Conservation (phyloP, 2,797 vertebrate genomes). For the Pitangus sulphuratus region DNA sequence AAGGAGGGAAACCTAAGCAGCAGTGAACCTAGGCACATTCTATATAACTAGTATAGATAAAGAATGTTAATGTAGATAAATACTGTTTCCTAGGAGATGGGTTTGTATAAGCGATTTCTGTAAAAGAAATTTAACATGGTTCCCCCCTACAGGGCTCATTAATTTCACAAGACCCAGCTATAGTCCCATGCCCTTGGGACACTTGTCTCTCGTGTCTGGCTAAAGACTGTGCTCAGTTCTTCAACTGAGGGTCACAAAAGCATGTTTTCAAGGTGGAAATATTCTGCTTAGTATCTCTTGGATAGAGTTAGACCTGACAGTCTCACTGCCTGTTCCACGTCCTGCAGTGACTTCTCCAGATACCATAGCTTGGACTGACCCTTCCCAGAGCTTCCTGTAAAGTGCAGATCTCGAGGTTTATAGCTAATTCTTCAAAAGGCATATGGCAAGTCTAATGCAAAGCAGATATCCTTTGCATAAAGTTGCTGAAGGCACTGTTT, state of each 20-base stretch:
- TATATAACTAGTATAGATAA: neutral
- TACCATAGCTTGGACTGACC: neutral
- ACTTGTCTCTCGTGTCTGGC: neutral
- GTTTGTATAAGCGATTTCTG: neutral
- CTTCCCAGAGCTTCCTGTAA: neutral
- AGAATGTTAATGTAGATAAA: slow-evolving; percentile 6
- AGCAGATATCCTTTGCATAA: neutral
- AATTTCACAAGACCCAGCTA: neutral
- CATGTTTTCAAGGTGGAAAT: neutral
- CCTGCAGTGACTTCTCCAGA: slow-evolving; percentile 6
- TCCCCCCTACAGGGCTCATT: neutral
- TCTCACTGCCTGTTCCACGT: neutral
- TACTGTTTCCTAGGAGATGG: slow-evolving; percentile 24
- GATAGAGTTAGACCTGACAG: neutral
- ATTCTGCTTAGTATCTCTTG: neutral
- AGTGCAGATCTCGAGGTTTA: neutral
- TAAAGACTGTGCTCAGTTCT: neutral
- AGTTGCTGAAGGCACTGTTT: neutral
- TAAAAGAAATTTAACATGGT: neutral
- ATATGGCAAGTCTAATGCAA: neutral
- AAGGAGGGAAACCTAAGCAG: slow-evolving; percentile 21
- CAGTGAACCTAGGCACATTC: neutral
- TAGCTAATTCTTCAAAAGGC: neutral
- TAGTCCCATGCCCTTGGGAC: neutral
- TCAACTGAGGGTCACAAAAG: neutral